These are phyloP conservation scores for Gopherus flavomarginatus DNA, from an alignment of 2,113 vertebrate genomes.

Conservation along the genomic window DNA sequence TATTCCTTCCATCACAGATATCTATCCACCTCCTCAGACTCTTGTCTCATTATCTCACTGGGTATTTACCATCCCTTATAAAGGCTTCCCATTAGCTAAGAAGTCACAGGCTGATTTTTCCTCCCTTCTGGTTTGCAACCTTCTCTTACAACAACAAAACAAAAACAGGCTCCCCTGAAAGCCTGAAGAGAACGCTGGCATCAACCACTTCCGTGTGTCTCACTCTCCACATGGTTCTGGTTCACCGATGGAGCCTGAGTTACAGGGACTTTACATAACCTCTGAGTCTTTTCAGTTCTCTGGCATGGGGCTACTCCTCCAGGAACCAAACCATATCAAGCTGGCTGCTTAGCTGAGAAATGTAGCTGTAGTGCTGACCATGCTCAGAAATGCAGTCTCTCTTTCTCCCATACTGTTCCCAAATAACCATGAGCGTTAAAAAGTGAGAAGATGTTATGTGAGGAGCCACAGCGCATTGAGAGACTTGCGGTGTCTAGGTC, in stretches of 20 bases:
- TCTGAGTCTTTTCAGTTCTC: background rate
- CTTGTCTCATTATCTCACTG: no score
- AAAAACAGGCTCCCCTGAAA: background rate
- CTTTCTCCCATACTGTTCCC: background rate
- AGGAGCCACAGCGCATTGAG: background rate
- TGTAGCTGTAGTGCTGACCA: accelerated
- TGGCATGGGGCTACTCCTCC: background rate
- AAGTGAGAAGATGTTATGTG: background rate
- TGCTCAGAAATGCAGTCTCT: accelerated
- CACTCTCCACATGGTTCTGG: background rate
- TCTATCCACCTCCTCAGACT: no score
- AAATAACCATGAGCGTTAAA: background rate
- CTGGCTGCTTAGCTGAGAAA: background rate
- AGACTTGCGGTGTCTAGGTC: background rate
- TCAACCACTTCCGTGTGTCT: background rate
- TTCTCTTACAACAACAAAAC: background rate
- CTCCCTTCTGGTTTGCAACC: background rate
- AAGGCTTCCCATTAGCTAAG: background rate
- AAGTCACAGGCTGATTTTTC: background rate
- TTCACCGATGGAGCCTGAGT: background rate
- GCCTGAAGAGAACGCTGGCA: background rate
- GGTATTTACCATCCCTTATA: background rate
- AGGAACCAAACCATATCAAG: accelerated
- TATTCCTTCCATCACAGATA: no score
- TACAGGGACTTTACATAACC: background rate